phyloP scores from a whole-genome alignment of 2,888 invertebrate genomes.

The Ochropacha duplaris region DNA sequence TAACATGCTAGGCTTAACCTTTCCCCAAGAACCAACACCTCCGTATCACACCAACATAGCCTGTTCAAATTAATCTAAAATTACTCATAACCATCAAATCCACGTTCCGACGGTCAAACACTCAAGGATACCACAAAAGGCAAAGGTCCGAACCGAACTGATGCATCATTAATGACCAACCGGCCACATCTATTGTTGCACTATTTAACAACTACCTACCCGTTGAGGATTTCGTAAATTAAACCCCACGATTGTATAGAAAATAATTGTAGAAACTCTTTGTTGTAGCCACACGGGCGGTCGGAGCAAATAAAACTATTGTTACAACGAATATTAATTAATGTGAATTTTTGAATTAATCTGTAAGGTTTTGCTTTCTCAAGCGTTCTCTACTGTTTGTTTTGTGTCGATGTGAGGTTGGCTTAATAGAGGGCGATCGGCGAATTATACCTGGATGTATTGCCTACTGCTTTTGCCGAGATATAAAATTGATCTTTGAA shows the following conservation, averaged over 20 bases:
- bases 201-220: conserved; percentile 72
- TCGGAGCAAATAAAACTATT: conserved; percentile 70
- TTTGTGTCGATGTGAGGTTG: conserved; percentile 12
- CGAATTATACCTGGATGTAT: not conserved
- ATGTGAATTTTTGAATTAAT: conserved; percentile 64
- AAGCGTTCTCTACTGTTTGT: conserved; percentile 13
- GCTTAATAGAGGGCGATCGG: conserved; percentile 13
- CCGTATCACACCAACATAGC: not conserved
- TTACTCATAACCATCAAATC: conserved; percentile 17
- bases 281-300: conserved; percentile 49
- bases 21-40: not conserved
- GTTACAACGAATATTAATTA: conserved; percentile 66
- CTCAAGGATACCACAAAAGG: conserved; percentile 56
- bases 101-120: conserved; percentile 43
- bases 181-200: conserved; percentile 76
- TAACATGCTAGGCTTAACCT: not conserved
- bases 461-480: not conserved
- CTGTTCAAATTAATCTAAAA: conserved; percentile 9
- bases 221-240: conserved; percentile 57
- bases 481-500: not conserved
- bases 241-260: conserved; percentile 69
- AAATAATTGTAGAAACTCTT: conserved; percentile 67
- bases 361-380: conserved; percentile 41
- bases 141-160: conserved; percentile 64
- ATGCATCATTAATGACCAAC: conserved; percentile 72